Evolutionary conservation across 2,888 invertebrate species (phyloP).

Genomic region (Cistogaster globosa): DNA sequence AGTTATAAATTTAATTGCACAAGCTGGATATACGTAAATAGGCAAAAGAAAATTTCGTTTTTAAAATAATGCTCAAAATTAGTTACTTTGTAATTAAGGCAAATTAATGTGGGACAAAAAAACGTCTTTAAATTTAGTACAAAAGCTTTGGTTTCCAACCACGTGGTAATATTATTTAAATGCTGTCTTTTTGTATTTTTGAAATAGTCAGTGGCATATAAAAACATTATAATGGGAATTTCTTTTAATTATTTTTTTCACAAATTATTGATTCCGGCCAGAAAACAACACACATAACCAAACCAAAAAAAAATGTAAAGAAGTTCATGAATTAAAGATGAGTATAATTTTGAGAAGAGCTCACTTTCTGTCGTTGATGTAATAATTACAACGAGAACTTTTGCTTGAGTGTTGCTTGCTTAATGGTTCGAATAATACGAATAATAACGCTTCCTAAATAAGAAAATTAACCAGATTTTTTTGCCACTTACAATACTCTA

Average conservation of each 20-base stretch:
- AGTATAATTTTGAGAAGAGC: neutral
- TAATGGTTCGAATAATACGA: neutral
- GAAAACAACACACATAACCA: neutral
- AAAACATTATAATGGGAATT: slow-evolving; percentile 7
- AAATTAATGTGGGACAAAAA: slow-evolving; percentile 29
- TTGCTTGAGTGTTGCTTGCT: neutral
- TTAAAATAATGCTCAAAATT: slow-evolving; percentile 21
- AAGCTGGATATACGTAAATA: neutral
- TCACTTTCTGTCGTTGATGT: neutral
- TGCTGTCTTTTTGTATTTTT: neutral
- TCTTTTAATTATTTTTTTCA: slow-evolving; percentile 29
- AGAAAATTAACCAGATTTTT: too few relatives aligned
- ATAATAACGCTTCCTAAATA: too few relatives aligned
- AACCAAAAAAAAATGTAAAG: neutral
- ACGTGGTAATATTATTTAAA: slow-evolving; percentile 2
- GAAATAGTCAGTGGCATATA: neutral
- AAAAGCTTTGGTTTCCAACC: neutral
- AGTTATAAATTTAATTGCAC: neutral
- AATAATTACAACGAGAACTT: neutral
- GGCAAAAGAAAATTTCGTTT: neutral
- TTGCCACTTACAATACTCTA: too few relatives aligned
- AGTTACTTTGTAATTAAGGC: slow-evolving; percentile 50
- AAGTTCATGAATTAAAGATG: slow-evolving; percentile 19
- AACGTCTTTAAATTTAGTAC: neutral
- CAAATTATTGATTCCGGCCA: slow-evolving; percentile 30